phyloP scores from a whole-genome alignment of 2,888 invertebrate genomes.

The Synergus laeviventris region DNA sequence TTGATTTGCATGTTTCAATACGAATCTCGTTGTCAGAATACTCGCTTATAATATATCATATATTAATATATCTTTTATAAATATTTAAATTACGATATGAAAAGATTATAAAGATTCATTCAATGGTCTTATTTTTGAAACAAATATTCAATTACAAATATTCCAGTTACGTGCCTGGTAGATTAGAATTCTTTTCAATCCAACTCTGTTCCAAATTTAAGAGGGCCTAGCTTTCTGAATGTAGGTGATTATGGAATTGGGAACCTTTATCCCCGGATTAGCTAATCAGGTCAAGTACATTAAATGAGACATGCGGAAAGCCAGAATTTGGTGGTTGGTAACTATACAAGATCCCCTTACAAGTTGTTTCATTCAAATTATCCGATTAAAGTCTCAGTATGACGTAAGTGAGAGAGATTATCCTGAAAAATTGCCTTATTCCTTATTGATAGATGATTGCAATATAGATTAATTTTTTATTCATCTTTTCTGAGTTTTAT shows the following conservation, averaged over 20 bases:
- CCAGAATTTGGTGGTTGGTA: background rate
- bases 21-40: background rate
- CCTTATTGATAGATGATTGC: background rate
- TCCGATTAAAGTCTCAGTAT: background rate
- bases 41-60: background rate
- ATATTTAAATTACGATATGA: no score
- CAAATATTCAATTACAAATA: no score
- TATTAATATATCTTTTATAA: background rate
- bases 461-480: background rate
- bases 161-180: no score
- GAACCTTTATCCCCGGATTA: background rate
- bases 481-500: no score
- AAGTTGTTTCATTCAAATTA: background rate
- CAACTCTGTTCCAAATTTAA: background rate
- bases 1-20: slow-evolving; percentile 2
- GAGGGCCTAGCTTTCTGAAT: background rate
- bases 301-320: background rate
- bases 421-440: background rate
- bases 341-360: background rate
- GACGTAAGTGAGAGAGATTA: background rate
- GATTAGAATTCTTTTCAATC: no score
- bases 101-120: no score
- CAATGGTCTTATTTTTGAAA: no score
- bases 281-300: background rate
- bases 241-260: background rate